Evolutionary conservation across 2,888 invertebrate genomes (phyloP).

Genomic region (Agapostemon virescens): DNA sequence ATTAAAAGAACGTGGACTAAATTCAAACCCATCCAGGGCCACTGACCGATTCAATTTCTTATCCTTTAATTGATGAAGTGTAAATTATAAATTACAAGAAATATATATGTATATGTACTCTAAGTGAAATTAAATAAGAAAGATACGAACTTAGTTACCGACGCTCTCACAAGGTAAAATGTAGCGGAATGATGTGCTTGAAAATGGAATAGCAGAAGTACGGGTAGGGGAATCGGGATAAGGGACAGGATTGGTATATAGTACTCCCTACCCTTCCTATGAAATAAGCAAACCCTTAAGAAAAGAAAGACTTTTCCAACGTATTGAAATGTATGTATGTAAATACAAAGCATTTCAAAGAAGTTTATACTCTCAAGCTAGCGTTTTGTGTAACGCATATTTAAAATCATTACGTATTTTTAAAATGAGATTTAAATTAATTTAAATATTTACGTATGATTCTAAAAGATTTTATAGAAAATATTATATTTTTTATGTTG

Average conservation of each 20-base stretch:
- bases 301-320: constrained; percentile 48
- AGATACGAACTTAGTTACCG: constrained; percentile 35
- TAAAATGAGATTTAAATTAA: not conserved
- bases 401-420: not conserved
- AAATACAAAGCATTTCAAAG: constrained; percentile 40
- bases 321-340: not conserved
- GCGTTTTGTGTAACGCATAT: not conserved
- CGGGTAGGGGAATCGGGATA: constrained; percentile 54
- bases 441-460: not conserved
- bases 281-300: not conserved
- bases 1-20: constrained; percentile 85
- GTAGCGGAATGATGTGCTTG: constrained; percentile 63
- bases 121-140: constrained; percentile 6
- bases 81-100: not conserved
- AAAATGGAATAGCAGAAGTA: constrained; percentile 59
- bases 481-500: not conserved
- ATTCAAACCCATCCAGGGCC: constrained; percentile 87
- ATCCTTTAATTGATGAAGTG: constrained; percentile 19
- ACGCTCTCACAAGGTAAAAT: constrained; percentile 55
- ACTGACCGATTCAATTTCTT: constrained; percentile 52
- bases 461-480: not conserved
- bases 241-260: constrained; percentile 38
- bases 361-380: not conserved
- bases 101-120: not conserved
- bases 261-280: constrained; percentile 43